Evolutionary conservation across 2,797 vertebrate species (phyloP), one percentile per base, ranked within the genome.

Genomic region (Moxostoma hubbsi): DNA sequence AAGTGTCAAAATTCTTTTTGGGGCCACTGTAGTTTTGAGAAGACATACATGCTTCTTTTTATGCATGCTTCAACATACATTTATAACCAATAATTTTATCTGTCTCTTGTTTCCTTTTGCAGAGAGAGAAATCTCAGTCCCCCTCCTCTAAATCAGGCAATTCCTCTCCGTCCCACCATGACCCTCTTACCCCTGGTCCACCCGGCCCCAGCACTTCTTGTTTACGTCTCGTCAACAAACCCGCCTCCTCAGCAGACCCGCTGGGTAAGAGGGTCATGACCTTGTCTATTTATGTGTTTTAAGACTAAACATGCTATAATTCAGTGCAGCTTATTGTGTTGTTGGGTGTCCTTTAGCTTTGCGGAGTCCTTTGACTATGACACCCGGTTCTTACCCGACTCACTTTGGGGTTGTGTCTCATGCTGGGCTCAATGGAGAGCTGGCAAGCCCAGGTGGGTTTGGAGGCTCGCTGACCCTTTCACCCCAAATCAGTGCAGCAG

Each of bases 341-440:
- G 67, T 55, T 18, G 7, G 16, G 24, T 63, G 5, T 72, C 64
- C 58, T 79, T 83, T 89, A 97, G 97, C 95, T 86, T 92, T 97
- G 87, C 91, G 94, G 89, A 97, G 94, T 85, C 94, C 96, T 16
- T 90, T 96, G 88, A 94, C 93, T 81, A 84, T 96, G 87, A 91
- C 94, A 79, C 88, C 94, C n/a, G 89, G 94, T 88, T 93, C 95
- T 66, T 97, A 94, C 88, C 85, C 92, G 0, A 87, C 95, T 53
- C 94, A 96, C 82, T 95, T 97, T 59, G 94, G 94, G 63, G 88
- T 95, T 87, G 91, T 96, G 88, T 94, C 96, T 84, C 96, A 96
- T n/a, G 82, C 93, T 12, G 82, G 94, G 54, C 93, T 98, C 85
- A 95, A 94, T 0, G 94, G 95, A 53, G 96, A 98, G 86, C 92